Base-by-base conservation (phyloP, 2,797 vertebrate genomes). In the Phaenicophaeus curvirostris region DNA sequence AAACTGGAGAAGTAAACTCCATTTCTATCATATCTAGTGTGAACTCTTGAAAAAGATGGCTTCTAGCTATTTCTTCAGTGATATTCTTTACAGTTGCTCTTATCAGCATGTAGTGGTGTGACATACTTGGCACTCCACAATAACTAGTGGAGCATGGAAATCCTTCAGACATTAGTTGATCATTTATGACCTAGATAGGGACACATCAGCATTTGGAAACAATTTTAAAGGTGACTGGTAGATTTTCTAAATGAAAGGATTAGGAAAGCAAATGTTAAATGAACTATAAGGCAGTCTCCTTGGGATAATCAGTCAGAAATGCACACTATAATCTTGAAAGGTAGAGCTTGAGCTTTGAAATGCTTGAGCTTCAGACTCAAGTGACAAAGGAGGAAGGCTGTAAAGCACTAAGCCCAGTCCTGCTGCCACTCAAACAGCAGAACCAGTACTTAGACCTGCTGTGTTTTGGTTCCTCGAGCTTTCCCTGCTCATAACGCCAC, bases 401-500 rank as follows among this genome's bases (percentile, higher is more conserved):
- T 68, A 51, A 81, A 89, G 25, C 33, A 53, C 46, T 48, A 85
- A 73, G 21, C 13, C 31, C 31, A 20, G 13, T 72, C 37, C 53
- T 87, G 31, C 63, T 69, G 35, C 16, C 51, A 7, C 33, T 65
- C 19, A 61, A 30, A 24, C n/a, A 68, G 15, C 48, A 51, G 67
- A 69, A 41, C 9, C 71, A 39, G 10, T 39, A 31, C 48, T 88
- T 61, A 21, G 17, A 3, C 44, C 57, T 65, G 6, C 25, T 61
- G 24, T n/a, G 17, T 15, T 79, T 87, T 48, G 24, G 14, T 79
- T 28, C 41, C 24, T n/a, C 24, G 61, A 74, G n/a, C 24, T 62
- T 61, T 74, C 41, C 23, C 93, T 89, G 65, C 65, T 96, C 89
- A 24, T 66, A 55, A 94, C 30, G 58, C 92, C 94, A 92, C 72